Percentiles rank a stretch among this genome's conserved stretches.
phyloP scores from a whole-genome alignment of 2,113 vertebrate species.

The Lutjanus erythropterus region DNA sequence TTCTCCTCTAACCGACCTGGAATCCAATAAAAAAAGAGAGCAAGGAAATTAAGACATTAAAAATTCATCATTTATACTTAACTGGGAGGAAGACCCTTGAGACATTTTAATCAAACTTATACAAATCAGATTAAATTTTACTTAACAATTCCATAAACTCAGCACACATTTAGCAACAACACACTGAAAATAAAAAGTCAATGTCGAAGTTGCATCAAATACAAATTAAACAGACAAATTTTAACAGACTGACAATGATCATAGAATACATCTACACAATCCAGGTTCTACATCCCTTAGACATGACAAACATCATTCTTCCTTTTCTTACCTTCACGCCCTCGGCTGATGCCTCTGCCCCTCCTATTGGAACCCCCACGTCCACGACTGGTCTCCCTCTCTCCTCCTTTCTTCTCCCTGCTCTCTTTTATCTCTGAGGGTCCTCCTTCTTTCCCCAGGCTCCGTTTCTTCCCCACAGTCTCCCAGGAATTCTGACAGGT shows the following conservation, averaged over 20 bases:
- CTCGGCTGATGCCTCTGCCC: slow-evolving; percentile 89
- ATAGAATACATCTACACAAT: slow-evolving; percentile 1
- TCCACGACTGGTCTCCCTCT: slow-evolving; percentile 90
- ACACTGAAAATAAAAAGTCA: not conserved
- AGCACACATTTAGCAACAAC: not conserved
- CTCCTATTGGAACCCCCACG: slow-evolving; percentile 89
- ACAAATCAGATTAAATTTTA: not conserved
- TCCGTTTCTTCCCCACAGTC: slow-evolving; percentile 97
- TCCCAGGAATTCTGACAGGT: slow-evolving; percentile 94
- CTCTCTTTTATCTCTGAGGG: slow-evolving; percentile 92
- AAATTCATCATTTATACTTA: slow-evolving; percentile 1
- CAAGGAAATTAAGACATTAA: not conserved
- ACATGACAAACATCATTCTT: not conserved
- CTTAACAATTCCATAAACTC: not conserved
- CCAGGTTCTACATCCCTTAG: not conserved
- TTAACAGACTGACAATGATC: not conserved
- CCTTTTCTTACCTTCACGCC: slow-evolving; percentile 87
- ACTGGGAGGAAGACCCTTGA: not conserved
- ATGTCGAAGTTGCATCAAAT: not conserved
- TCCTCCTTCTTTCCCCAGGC: slow-evolving; percentile 90
- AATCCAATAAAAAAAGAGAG: slow-evolving; percentile 31
- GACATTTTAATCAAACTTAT: not conserved
- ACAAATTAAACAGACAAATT: not conserved
- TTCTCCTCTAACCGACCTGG: slow-evolving; percentile 94
- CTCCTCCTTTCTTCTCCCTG: slow-evolving; percentile 89